Conservation (phyloP, 2,797 vertebrate genomes). For the Melanotaenia boesemani region DNA sequence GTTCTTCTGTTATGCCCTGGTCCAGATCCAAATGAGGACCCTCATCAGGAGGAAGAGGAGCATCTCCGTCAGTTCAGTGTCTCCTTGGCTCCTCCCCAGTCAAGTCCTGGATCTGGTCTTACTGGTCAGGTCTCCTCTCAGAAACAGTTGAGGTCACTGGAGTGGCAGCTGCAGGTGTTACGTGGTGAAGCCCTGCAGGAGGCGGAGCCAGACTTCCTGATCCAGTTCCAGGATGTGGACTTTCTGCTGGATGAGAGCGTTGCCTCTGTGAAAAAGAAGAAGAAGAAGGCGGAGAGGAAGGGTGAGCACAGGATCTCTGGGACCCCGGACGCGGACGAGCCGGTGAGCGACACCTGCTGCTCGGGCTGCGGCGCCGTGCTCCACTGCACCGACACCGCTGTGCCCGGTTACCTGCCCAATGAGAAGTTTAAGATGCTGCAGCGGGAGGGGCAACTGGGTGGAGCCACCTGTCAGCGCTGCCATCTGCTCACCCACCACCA, state of each 20-base stretch:
- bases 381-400: constrained; percentile 80
- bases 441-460: constrained; percentile 55
- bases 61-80: constrained; percentile 9
- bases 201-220: constrained; percentile 24
- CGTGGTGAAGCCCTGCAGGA: constrained; percentile 14
- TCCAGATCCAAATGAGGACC: constrained; percentile 46
- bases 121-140: not conserved
- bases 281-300: not conserved
- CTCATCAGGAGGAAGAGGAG: constrained; percentile 1
- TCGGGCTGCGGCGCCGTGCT: constrained; percentile 90
- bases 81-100: not conserved
- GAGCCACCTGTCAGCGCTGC: constrained; percentile 89
- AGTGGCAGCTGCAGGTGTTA: constrained; percentile 57
- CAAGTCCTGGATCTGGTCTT: not conserved
- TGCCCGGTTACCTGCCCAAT: constrained; percentile 88
- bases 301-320: constrained; percentile 71
- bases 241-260: constrained; percentile 57
- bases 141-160: constrained; percentile 48
- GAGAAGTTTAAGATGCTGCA: constrained; percentile 83
- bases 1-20: not conserved
- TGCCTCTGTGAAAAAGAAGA: constrained; percentile 21
- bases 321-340: constrained; percentile 73
- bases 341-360: constrained; percentile 81
- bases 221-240: constrained; percentile 77
- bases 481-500: constrained; percentile 85